Evolutionary conservation across 2,888 invertebrate species (phyloP), one percentile per base, ranked within the genome.

Genomic region (Gandaritis pyraliata): DNA sequence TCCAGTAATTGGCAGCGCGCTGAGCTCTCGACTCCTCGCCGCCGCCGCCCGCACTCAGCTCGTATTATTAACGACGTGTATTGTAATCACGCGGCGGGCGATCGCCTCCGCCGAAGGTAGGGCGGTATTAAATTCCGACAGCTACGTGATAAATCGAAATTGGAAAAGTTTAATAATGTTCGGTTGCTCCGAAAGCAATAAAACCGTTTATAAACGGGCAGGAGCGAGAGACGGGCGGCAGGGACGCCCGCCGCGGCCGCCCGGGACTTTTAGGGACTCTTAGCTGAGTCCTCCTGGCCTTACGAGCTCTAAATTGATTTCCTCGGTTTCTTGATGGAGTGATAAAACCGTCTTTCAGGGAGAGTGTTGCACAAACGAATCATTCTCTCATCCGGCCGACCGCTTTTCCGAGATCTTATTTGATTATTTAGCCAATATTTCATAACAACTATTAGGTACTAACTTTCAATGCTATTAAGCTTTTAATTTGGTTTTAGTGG

Each of bases 91-190:
- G 91, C 90, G 90, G 91, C 89, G 85, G 90, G 90, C 90, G 90
- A 90, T 90, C 91, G 91, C 89, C 91, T 90, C 84, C 90, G 87
- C 85, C 86, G 90, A 92, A 92, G 92, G 91, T 92, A 90, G 90
- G 91, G 91, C 89, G 92, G 92, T 92, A 92, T 92, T 92, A 92
- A 92, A 92, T 92, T 92, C 92, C 92, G 92, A 92, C 92, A 92
- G 91, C 92, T 92, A 92, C 92, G 92, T 92, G 92, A 92, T 92
- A 92, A 92, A 92, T 92, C 92, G 92, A 92, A 92, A 92, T 92
- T 92, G 92, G 92, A 92, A 92, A 92, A 92, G 92, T 92, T 92
- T 92, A 92, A 92, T 92, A 92, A 92, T 92, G 92, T 92, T 92
- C 92, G 91, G 91, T 91, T 91, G 91, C 92, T 91, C 91, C 91